Evolutionary conservation across 2,797 vertebrate species (phyloP).

Genomic region (Phyllotis vaccarum): DNA sequence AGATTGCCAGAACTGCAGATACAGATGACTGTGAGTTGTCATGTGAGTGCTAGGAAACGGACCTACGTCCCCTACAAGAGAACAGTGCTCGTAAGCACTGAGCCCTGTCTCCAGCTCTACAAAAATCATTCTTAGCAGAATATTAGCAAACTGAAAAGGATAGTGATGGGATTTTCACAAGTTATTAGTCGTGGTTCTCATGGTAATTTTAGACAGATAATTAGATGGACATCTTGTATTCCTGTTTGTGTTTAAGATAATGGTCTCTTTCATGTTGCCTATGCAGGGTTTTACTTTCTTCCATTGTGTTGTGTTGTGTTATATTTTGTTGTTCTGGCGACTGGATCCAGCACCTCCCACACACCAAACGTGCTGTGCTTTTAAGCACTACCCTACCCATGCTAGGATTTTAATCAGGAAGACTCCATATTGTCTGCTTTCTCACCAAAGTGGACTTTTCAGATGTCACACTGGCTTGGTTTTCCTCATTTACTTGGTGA

Average conservation of each 20-base stretch:
- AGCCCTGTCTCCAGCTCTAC: background rate
- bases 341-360: background rate
- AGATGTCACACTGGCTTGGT: background rate
- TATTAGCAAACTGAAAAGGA: background rate
- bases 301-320: background rate
- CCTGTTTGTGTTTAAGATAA: constrained; percentile 13
- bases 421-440: background rate
- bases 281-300: background rate
- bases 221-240: background rate
- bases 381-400: background rate
- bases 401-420: constrained; percentile 17
- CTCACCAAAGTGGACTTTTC: constrained; percentile 32
- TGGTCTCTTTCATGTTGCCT: background rate
- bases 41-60: background rate
- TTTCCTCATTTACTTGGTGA: constrained; percentile 48
- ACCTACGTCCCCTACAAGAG: background rate
- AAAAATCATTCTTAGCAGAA: background rate
- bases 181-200: background rate
- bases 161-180: background rate
- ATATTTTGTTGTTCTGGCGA: background rate
- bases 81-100: background rate
- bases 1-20: no score
- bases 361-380: background rate
- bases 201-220: background rate
- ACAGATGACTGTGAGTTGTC: background rate